phyloP scores from a whole-genome alignment of 2,113 vertebrate genomes.

The Macquaria ambigua region DNA sequence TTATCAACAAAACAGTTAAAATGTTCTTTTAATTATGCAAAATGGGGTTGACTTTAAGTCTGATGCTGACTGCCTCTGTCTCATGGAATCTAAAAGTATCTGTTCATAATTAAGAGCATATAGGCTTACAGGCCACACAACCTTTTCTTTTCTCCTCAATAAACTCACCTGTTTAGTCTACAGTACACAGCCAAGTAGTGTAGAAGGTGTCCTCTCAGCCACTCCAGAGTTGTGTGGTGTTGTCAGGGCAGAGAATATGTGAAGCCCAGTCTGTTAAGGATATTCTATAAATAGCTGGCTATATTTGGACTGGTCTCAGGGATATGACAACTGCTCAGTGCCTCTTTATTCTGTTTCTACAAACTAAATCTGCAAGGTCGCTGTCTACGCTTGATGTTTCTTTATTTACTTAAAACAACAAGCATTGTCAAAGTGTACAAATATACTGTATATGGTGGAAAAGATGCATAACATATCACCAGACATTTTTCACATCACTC shows the following conservation, averaged over 20 bases:
- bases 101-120: neutral
- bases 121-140: neutral
- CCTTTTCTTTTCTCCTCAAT: neutral
- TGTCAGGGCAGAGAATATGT: conserved; percentile 18
- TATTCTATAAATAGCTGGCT: conserved; percentile 57
- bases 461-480: neutral
- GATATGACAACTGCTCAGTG: conserved; percentile 14
- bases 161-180: conserved; percentile 29
- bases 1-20: neutral
- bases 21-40: neutral
- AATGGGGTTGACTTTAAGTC: neutral
- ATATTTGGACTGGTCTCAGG: conserved; percentile 47
- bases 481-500: neutral
- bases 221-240: conserved; percentile 5
- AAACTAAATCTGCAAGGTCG: neutral
- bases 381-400: neutral
- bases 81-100: neutral
- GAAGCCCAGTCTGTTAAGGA: conserved; percentile 11
- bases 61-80: neutral
- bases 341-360: neutral
- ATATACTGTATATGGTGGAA: neutral
- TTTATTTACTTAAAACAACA: neutral
- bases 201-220: neutral
- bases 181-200: neutral
- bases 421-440: neutral